Evolutionary conservation across 2,888 invertebrate genomes (phyloP).

Genomic region (Autographa pulchrina): DNA sequence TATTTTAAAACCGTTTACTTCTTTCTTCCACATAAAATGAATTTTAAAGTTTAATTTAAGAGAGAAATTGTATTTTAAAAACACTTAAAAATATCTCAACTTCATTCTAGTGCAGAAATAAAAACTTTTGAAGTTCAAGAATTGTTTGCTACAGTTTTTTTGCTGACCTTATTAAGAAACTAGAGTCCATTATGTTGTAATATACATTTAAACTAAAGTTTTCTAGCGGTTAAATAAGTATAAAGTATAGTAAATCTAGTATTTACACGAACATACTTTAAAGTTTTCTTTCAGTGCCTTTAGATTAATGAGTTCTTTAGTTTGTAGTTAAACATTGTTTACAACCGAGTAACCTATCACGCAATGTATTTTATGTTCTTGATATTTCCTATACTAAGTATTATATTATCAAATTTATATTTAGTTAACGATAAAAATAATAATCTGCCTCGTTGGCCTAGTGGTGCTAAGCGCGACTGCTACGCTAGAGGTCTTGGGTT

Average conservation of each 20-base stretch:
- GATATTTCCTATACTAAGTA: too few species aligned
- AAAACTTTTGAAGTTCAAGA: conserved; percentile 42
- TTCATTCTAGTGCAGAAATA: conserved; percentile 43
- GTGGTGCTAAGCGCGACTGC: too few species aligned
- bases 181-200: neutral
- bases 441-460: too few species aligned
- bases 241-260: neutral
- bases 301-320: too few species aligned
- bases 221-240: neutral
- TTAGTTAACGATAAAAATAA: too few species aligned
- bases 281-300: too few species aligned
- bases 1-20: conserved; percentile 10
- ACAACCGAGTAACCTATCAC: too few species aligned
- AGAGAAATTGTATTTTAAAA: conserved; percentile 41
- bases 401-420: too few species aligned
- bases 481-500: too few species aligned
- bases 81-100: conserved; percentile 28
- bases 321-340: too few species aligned
- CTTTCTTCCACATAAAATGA: conserved; percentile 15
- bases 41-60: conserved; percentile 38
- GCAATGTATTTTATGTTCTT: too few species aligned
- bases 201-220: neutral
- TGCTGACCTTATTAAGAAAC: neutral
- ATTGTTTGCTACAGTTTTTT: conserved; percentile 36
- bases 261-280: too few species aligned